A percentile compares a stretch with the other conserved stretches of the same genome.
phyloP scores from a whole-genome alignment of 2,888 invertebrate species.

The Pyralis farinalis region DNA sequence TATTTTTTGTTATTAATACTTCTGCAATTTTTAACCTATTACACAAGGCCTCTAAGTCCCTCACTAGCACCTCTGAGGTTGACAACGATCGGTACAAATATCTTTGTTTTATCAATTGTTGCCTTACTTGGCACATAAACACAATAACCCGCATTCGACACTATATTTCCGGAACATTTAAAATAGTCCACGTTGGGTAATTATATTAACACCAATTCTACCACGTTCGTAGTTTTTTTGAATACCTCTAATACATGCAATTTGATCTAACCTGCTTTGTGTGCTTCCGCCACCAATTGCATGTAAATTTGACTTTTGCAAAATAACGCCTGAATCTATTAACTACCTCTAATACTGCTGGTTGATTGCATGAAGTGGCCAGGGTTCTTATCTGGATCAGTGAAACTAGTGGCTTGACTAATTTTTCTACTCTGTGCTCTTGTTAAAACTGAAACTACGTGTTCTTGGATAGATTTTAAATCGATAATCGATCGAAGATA shows the following conservation, averaged over 20 bases:
- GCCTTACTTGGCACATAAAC: conserved; percentile 1
- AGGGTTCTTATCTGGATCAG: neutral
- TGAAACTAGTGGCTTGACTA: no score
- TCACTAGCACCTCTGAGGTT: conserved; percentile 3
- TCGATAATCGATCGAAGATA: no score
- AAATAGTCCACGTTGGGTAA: neutral
- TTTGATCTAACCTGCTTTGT: no score
- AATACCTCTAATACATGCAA: conserved; percentile 5
- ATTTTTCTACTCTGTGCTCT: no score
- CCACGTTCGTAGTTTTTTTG: conserved; percentile 2
- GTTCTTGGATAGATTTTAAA: no score
- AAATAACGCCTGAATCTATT: no score
- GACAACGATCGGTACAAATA: conserved; percentile 4
- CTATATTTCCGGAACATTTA: conserved; percentile 2
- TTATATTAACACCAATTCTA: conserved; percentile 2
- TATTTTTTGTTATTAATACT: no score
- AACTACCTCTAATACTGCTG: conserved; percentile 6
- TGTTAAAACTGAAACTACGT: no score
- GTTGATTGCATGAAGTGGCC: neutral
- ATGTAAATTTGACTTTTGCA: no score
- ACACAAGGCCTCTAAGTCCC: conserved; percentile 2
- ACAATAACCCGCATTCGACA: conserved; percentile 3
- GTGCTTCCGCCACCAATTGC: no score
- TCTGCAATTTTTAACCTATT: neutral
- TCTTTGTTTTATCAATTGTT: no score